Percentiles rank a stretch among this genome's conserved stretches.
These are phyloP conservation scores for Rugalucina vietnamica DNA, from an alignment of 2,888 invertebrate genomes.

Conservation along the genomic window DNA sequence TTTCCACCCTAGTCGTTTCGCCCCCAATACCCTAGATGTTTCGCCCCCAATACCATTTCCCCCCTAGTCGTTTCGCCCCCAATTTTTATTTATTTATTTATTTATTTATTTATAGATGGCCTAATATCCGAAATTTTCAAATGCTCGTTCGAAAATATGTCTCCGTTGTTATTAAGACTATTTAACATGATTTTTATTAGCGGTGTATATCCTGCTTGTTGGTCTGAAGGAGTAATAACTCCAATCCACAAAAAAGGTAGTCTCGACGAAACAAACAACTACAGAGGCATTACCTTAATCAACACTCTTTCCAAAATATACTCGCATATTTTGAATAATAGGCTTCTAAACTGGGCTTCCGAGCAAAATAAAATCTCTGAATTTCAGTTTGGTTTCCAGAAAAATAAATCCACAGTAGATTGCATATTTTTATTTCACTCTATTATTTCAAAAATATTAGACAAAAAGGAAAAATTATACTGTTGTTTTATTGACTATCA, in stretches of 20 bases:
- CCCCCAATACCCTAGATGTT: no score
- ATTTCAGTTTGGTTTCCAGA: constrained; percentile 10
- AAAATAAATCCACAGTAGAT: background rate
- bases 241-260: constrained; percentile 3
- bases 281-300: background rate
- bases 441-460: background rate
- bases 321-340: background rate
- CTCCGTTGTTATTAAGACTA: background rate
- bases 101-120: background rate
- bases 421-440: constrained; percentile 8
- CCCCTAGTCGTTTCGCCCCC: no score
- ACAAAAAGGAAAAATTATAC: background rate
- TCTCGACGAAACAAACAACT: constrained; percentile 1
- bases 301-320: background rate
- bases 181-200: background rate
- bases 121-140: background rate
- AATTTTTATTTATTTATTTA: no score
- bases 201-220: background rate
- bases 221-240: background rate
- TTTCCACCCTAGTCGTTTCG: no score
- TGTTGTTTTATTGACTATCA: background rate
- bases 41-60: no score
- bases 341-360: background rate
- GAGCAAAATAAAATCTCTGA: background rate
- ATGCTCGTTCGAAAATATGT: background rate